These are phyloP conservation scores for Lepidocyrtoides sp. DNA, from an alignment of 2,888 invertebrate species.

Conservation along the genomic window DNA sequence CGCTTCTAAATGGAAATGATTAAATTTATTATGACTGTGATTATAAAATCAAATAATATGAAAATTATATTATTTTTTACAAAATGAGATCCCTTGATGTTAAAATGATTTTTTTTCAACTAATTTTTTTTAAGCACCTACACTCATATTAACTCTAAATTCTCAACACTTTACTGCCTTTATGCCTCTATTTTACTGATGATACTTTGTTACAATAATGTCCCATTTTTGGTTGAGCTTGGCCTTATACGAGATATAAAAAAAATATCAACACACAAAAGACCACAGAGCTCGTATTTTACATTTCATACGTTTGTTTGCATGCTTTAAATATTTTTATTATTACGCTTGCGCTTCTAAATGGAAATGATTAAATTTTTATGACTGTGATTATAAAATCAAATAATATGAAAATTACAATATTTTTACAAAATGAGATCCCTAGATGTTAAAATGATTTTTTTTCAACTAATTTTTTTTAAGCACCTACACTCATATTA, in stretches of 20 bases:
- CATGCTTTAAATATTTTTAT: not conserved
- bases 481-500: no score
- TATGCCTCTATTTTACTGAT: no score
- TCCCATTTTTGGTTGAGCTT: conserved; percentile 50
- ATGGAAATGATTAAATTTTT: not conserved
- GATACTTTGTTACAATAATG: no score
- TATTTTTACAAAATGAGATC: conserved; percentile 4
- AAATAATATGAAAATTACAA: not conserved
- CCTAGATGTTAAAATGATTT: not conserved
- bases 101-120: no score
- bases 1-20: not conserved
- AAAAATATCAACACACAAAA: no score
- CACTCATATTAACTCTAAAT: no score
- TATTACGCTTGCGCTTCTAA: not conserved
- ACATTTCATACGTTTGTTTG: no score
- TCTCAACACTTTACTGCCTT: not conserved
- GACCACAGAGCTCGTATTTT: no score
- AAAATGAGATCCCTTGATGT: not conserved
- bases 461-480: no score
- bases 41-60: conserved; percentile 6
- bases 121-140: no score
- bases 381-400: not conserved
- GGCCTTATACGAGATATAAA: conserved; percentile 36
- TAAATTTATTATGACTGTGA: conserved; percentile 8
- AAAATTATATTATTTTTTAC: not conserved